Conservation (phyloP, 2,888 invertebrate genomes). For the Amphiduros pacificus region DNA sequence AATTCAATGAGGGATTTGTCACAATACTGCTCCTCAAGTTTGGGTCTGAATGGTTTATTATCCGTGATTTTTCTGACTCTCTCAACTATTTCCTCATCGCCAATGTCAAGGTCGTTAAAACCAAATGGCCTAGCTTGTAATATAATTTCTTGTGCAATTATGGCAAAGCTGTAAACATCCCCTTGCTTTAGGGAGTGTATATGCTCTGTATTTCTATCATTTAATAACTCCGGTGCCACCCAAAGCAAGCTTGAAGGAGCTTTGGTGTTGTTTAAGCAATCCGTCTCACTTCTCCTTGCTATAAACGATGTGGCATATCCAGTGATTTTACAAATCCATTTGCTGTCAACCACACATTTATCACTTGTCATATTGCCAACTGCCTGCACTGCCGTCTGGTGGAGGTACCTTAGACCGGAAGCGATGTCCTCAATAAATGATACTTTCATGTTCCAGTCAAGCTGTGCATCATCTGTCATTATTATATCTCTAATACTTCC, state of each 20-base stretch:
- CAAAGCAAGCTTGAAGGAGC: not conserved
- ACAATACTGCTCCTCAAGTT: not conserved
- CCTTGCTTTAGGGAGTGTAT: not conserved
- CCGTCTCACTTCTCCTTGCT: too few relatives aligned
- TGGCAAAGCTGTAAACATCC: not conserved
- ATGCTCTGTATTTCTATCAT: not conserved
- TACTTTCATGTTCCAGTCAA: not conserved
- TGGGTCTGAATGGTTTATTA: too few relatives aligned
- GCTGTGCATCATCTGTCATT: not conserved
- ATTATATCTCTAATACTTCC: not conserved
- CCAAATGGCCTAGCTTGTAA: not conserved
- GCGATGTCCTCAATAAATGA: not conserved
- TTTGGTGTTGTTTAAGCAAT: too few relatives aligned
- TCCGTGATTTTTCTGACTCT: too few relatives aligned
- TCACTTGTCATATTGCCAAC: not conserved
- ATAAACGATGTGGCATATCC: too few relatives aligned
- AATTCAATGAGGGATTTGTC: conserved; percentile 9
- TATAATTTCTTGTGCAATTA: not conserved
- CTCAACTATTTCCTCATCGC: not conserved
- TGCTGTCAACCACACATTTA: not conserved
- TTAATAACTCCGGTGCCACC: not conserved
- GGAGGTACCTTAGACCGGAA: not conserved
- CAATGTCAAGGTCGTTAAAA: not conserved
- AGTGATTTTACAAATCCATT: not conserved
- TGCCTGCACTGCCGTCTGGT: too few relatives aligned